These are phyloP conservation scores for Sarcophaga peregrina DNA, from an alignment of 1,140 invertebrate genomes.

Conservation along the genomic window DNA sequence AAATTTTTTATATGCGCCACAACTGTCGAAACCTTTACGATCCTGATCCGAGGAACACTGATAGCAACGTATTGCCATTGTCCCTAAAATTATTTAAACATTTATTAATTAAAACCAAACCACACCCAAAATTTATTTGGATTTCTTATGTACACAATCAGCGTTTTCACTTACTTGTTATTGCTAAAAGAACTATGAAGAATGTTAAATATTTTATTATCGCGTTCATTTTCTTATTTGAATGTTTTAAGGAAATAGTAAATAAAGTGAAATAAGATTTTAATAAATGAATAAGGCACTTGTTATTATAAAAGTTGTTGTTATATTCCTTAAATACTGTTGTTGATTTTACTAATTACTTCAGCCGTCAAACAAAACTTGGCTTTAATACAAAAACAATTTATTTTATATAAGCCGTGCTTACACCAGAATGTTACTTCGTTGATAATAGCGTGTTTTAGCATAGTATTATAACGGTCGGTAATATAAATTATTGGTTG, in stretches of 20 bases:
- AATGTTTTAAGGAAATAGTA: not conserved
- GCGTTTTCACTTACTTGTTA: conserved; percentile 25
- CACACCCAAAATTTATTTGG: conserved; percentile 34
- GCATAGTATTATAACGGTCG: not conserved
- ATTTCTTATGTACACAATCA: not conserved
- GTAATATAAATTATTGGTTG: not conserved
- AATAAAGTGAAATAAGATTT: not conserved
- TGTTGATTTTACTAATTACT: conserved; percentile 16
- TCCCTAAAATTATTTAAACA: conserved; percentile 48
- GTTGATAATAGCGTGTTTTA: not conserved
- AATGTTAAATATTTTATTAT: not conserved
- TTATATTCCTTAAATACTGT: not conserved
- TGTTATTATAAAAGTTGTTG: not conserved
- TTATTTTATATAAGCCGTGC: no score
- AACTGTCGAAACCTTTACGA: conserved; percentile 80
- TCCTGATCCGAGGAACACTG: conserved; percentile 87
- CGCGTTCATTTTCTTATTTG: conserved; percentile 1
- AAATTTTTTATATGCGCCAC: conserved; percentile 87
- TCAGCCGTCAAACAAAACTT: conserved; percentile 2
- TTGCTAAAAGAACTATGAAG: conserved; percentile 8
- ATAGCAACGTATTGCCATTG: conserved; percentile 77
- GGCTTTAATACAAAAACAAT: conserved; percentile 13
- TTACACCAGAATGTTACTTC: not conserved
- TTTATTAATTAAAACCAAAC: conserved; percentile 10
- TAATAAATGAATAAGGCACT: not conserved